A percentile compares a stretch with the other conserved stretches of the same genome.
These are phyloP conservation scores for Zoanthus solanderi DNA, from an alignment of 92 coral and sea anemone genomes.

Conservation along the genomic window DNA sequence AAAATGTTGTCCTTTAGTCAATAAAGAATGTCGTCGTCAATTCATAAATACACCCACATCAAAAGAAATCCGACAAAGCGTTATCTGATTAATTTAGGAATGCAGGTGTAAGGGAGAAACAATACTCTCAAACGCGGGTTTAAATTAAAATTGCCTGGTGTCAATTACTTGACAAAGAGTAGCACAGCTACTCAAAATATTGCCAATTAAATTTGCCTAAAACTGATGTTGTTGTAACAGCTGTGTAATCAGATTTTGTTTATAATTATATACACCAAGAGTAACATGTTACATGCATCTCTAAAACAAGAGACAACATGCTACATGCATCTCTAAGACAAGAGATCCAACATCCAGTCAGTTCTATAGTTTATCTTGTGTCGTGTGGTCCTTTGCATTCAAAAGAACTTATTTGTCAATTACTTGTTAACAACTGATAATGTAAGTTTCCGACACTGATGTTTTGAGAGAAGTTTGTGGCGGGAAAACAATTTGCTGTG, in stretches of 20 bases:
- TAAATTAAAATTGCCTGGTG: slow-evolving; percentile 1
- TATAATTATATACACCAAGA: no score
- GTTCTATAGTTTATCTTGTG: no score
- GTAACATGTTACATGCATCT: no score
- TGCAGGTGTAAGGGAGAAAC: slow-evolving; percentile 18
- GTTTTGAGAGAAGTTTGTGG: background rate
- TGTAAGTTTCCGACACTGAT: background rate
- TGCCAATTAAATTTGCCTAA: no score
- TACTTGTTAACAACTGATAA: slow-evolving; percentile 1
- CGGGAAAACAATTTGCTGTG: no score
- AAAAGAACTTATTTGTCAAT: background rate
- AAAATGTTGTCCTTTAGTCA: background rate
- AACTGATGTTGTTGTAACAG: no score
- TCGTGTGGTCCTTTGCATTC: no score
- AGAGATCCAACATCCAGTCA: no score
- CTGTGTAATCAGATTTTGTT: no score
- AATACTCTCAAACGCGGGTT: background rate
- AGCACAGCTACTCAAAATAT: no score
- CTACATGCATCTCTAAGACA: no score
- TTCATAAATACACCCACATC: slow-evolving; percentile 7
- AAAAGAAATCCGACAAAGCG: slow-evolving; percentile 20
- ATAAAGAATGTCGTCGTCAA: background rate
- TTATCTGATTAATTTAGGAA: background rate
- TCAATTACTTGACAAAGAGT: background rate
- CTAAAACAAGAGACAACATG: no score